A percentile compares a stretch with the other conserved stretches of the same genome.
Evolutionary conservation across 2,113 vertebrate species (phyloP).

Genomic region (Cyanoliseus patagonus): DNA sequence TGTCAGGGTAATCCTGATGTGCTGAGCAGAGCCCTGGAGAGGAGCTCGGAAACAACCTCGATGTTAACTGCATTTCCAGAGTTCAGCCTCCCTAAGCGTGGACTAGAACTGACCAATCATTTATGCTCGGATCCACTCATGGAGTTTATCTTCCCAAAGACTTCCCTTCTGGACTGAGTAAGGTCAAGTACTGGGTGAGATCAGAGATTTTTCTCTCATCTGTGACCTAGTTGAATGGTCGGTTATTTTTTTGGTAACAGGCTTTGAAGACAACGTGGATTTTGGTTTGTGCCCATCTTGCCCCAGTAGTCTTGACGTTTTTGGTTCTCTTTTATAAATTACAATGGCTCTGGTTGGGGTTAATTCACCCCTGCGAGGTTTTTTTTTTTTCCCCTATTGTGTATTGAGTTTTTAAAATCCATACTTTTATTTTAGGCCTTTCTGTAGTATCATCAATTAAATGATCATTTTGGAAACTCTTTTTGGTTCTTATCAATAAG

Average conservation of each 20-base stretch:
- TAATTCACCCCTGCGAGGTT: constrained; percentile 35
- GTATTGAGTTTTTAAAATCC: constrained; percentile 48
- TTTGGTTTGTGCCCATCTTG: constrained; percentile 67
- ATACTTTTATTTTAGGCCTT: constrained; percentile 61
- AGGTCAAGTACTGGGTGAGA: constrained; percentile 11
- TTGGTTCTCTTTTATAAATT: constrained; percentile 69
- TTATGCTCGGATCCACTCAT: constrained; percentile 2
- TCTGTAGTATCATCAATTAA: constrained; percentile 60
- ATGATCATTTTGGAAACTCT: constrained; percentile 68
- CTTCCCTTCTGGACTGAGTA: constrained; percentile 38
- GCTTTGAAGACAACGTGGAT: constrained; percentile 57
- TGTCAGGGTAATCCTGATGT: constrained; percentile 23
- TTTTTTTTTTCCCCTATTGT: constrained; percentile 24
- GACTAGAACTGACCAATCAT: constrained; percentile 4
- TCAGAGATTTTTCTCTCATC: neutral
- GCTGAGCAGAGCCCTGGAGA: constrained; percentile 33
- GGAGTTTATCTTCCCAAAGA: constrained; percentile 54
- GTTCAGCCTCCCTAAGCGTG: neutral
- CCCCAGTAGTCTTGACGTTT: constrained; percentile 60
- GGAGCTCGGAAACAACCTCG: constrained; percentile 13
- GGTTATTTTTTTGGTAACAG: constrained; percentile 61
- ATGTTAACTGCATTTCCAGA: constrained; percentile 2
- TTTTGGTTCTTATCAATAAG: constrained; percentile 73
- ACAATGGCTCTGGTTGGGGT: constrained; percentile 33
- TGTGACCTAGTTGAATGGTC: constrained; percentile 25